Percentiles rank a stretch among this genome's conserved stretches.
Evolutionary conservation across 92 coral and sea anemone genomes (phyloP).

Genomic region (Phenganax stokvisi): DNA sequence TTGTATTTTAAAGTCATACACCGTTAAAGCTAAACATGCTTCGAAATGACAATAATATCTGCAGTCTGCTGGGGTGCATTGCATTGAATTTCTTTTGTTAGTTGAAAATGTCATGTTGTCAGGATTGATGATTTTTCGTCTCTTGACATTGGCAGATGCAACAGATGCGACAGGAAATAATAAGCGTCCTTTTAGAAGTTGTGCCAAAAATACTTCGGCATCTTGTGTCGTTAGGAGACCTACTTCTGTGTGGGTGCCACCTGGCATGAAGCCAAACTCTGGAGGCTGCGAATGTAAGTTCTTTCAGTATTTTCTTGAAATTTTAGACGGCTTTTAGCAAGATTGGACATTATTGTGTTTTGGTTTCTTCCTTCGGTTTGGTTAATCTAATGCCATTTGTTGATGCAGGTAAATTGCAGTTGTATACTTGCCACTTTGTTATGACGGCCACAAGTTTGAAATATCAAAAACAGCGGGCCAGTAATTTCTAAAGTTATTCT

Average conservation of each 20-base stretch:
- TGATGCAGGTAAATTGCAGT: neutral
- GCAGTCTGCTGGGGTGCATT: too few species aligned
- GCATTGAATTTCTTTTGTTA: too few species aligned
- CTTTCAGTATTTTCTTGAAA: neutral
- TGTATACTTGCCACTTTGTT: neutral
- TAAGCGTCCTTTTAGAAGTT: neutral
- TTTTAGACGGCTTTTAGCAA: too few species aligned
- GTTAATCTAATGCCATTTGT: too few species aligned
- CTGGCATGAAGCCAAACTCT: neutral
- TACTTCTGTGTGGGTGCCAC: neutral
- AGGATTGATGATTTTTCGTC: too few species aligned
- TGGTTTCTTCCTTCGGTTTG: too few species aligned
- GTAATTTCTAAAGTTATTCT: too few species aligned
- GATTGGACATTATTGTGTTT: too few species aligned
- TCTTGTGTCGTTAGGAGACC: neutral
- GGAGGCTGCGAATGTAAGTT: neutral
- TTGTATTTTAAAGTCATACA: neutral
- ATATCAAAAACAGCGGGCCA: too few species aligned
- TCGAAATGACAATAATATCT: neutral
- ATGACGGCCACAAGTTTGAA: too few species aligned
- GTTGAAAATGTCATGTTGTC: too few species aligned
- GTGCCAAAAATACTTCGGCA: neutral
- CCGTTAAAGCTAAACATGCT: neutral
- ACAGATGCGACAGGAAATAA: neutral
- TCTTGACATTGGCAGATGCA: too few species aligned